Percentiles rank a stretch among this genome's conserved stretches.
These are phyloP conservation scores for Clinocottus analis DNA, from an alignment of 2,113 vertebrate genomes.

Conservation along the genomic window DNA sequence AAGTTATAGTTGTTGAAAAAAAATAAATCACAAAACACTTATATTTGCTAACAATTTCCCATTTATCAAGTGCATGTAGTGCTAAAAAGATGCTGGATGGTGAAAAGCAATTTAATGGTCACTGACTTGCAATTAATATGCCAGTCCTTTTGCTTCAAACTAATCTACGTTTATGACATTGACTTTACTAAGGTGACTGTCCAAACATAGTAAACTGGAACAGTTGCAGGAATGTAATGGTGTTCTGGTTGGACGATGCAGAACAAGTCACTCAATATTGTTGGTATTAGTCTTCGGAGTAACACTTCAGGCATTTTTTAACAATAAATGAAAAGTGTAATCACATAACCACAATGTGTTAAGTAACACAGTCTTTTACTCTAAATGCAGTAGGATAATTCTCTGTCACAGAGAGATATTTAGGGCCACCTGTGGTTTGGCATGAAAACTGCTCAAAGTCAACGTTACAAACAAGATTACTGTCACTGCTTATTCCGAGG, in stretches of 20 bases:
- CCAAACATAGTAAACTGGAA: not conserved
- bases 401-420: not conserved
- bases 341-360: not conserved
- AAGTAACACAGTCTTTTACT: no score
- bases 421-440: not conserved
- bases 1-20: not conserved
- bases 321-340: not conserved
- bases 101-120: not conserved
- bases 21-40: not conserved
- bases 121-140: not conserved
- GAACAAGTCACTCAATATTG: not conserved
- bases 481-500: not conserved
- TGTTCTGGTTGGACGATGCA: not conserved
- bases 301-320: not conserved
- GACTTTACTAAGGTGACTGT: not conserved
- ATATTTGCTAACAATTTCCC: not conserved
- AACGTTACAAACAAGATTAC: conserved; percentile 1
- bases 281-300: not conserved
- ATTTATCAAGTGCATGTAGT: not conserved
- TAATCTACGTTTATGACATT: not conserved
- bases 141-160: not conserved
- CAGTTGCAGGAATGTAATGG: not conserved
- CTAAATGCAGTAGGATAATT: no score
- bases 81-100: not conserved
- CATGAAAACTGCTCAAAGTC: not conserved